Percentiles rank a stretch among this genome's conserved stretches.
phyloP scores from a whole-genome alignment of 2,797 vertebrate species.

The Lutjanus argentimaculatus region DNA sequence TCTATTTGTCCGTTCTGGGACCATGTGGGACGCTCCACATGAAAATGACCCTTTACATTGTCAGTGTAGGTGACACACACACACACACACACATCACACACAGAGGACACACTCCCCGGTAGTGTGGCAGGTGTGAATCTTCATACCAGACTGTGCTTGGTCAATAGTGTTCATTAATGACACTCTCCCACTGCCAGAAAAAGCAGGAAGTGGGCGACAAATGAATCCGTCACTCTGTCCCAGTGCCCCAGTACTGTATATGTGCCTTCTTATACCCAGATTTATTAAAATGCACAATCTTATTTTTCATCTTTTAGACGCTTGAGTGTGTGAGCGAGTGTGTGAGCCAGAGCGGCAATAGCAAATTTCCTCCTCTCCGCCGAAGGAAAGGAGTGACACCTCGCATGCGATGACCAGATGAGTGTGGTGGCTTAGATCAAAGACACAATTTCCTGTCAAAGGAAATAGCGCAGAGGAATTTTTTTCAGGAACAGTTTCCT shows the following conservation, averaged over 20 bases:
- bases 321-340: slow-evolving; percentile 6
- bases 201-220: slow-evolving; percentile 37
- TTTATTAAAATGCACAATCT: slow-evolving; percentile 36
- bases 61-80: slow-evolving; percentile 26
- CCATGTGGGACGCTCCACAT: slow-evolving; percentile 55
- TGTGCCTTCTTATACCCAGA: slow-evolving; percentile 9
- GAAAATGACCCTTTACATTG: slow-evolving; percentile 47
- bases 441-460: slow-evolving; percentile 80
- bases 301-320: slow-evolving; percentile 21
- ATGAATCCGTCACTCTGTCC: slow-evolving; percentile 59
- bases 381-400: slow-evolving; percentile 54
- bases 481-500: slow-evolving; percentile 50
- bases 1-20: slow-evolving; percentile 33
- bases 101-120: slow-evolving; percentile 24
- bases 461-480: slow-evolving; percentile 64
- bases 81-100: slow-evolving; percentile 19
- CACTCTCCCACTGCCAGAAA: slow-evolving; percentile 47
- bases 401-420: slow-evolving; percentile 70
- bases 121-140: slow-evolving; percentile 66
- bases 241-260: slow-evolving; percentile 13
- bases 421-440: slow-evolving; percentile 76
- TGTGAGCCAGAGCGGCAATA: background rate
- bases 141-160: slow-evolving; percentile 56
- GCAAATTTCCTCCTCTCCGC: slow-evolving; percentile 36
- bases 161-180: slow-evolving; percentile 70